phyloP scores from a whole-genome alignment of 1,140 invertebrate genomes.

The Plectrocnemia conspersa region DNA sequence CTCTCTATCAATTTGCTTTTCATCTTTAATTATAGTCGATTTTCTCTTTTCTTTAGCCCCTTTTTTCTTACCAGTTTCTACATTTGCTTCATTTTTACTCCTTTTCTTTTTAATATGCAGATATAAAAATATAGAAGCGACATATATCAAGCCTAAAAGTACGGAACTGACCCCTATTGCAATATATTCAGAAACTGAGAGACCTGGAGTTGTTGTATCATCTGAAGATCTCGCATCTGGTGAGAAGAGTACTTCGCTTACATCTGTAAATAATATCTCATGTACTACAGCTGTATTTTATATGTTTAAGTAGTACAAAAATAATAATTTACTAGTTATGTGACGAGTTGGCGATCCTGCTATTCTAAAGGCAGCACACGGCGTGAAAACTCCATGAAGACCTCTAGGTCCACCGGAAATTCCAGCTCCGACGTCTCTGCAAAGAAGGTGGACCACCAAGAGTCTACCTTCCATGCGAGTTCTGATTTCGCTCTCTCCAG shows the following conservation, averaged over 20 bases:
- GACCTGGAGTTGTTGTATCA: constrained; percentile 45
- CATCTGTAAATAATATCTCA: constrained; percentile 51
- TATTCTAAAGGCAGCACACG: constrained; percentile 78
- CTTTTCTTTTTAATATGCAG: constrained; percentile 62
- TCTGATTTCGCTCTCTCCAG: constrained; percentile 68
- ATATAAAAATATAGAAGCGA: constrained; percentile 76
- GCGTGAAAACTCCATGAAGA: constrained; percentile 62
- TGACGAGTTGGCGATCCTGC: constrained; percentile 69
- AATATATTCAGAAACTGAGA: constrained; percentile 67
- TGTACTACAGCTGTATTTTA: no score
- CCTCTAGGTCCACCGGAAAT: constrained; percentile 11
- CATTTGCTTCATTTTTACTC: constrained; percentile 35
- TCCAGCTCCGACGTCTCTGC: constrained; percentile 59
- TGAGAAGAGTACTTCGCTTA: constrained; percentile 73
- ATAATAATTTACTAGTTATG: constrained; percentile 61
- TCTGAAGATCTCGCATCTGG: constrained; percentile 57
- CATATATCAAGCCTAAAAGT: constrained; percentile 74
- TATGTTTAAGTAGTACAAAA: no score
- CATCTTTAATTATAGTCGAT: constrained; percentile 20
- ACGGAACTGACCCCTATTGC: constrained; percentile 77
- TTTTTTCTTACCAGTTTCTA: constrained; percentile 40
- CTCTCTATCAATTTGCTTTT: constrained; percentile 17
- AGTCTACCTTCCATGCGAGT: constrained; percentile 71
- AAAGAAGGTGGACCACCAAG: constrained; percentile 71
- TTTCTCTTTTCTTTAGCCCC: constrained; percentile 24